Percentiles rank a stretch among this genome's conserved stretches.
phyloP scores from a whole-genome alignment of 2,113 vertebrate genomes.

The Oncorhynchus mykiss region DNA sequence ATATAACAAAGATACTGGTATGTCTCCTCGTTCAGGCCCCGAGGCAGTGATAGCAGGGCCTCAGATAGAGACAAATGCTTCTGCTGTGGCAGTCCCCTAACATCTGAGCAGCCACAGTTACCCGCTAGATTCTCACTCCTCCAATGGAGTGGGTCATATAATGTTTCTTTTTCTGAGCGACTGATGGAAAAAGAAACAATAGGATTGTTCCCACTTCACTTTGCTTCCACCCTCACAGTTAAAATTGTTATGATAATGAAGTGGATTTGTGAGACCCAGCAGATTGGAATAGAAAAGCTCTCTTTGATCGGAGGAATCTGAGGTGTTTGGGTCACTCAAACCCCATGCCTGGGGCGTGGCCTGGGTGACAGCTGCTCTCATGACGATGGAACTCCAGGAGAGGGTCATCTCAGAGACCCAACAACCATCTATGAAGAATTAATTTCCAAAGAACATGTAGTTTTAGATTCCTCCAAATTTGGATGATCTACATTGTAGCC shows the following conservation, averaged over 20 bases:
- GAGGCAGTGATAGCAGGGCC: background rate
- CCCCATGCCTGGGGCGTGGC: slow-evolving; percentile 10
- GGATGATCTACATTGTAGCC: background rate
- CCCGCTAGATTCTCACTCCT: background rate
- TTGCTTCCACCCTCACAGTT: slow-evolving; percentile 10
- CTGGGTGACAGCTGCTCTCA: slow-evolving; percentile 2
- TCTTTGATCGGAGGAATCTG: slow-evolving; percentile 12
- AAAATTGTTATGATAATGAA: slow-evolving; percentile 19
- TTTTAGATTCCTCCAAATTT: background rate
- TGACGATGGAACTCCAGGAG: background rate
- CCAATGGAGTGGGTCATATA: background rate
- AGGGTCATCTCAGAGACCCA: background rate
- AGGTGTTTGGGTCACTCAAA: slow-evolving; percentile 13
- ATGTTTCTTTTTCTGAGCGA: too few species aligned
- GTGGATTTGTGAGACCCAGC: slow-evolving; percentile 7
- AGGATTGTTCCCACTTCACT: slow-evolving; percentile 13
- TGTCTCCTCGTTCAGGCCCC: background rate
- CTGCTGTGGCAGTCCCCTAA: background rate
- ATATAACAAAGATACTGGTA: background rate
- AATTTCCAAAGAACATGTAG: background rate
- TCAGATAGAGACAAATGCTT: background rate
- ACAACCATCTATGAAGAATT: background rate
- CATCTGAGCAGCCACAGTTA: background rate
- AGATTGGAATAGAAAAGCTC: slow-evolving; percentile 3
- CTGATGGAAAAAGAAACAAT: background rate